These are phyloP conservation scores for Bothrops jararaca DNA, from an alignment of 2,113 vertebrate genomes.

Conservation along the genomic window DNA sequence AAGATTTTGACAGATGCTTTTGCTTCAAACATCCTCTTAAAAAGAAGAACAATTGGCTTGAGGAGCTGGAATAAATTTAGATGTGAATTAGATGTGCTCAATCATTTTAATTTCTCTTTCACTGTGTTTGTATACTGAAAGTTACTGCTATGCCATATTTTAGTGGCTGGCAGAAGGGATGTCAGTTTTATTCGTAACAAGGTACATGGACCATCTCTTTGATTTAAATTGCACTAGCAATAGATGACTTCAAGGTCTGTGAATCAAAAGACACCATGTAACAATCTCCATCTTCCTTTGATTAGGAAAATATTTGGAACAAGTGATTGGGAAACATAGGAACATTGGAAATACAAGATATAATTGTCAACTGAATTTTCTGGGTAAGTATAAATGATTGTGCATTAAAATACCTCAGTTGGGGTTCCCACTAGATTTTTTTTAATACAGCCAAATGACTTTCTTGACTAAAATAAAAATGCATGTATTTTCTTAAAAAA, in stretches of 20 bases:
- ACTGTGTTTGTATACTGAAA: neutral
- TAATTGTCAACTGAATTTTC: neutral
- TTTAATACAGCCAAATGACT: neutral
- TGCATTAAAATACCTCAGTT: neutral
- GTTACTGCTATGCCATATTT: neutral
- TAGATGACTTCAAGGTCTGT: neutral
- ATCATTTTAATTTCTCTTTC: neutral
- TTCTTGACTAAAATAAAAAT: neutral
- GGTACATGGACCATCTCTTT: neutral
- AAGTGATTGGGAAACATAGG: neutral
- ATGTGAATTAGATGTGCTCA: conserved; percentile 16
- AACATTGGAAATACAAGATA: neutral
- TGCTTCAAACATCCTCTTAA: neutral
- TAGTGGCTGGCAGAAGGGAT: neutral
- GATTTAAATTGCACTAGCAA: neutral
- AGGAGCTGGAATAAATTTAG: neutral
- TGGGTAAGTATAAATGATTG: neutral
- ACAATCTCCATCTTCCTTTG: neutral
- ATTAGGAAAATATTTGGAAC: neutral
- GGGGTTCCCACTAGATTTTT: neutral
- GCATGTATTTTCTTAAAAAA: neutral
- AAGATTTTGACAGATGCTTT: neutral
- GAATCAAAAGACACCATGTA: neutral
- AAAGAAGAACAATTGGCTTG: neutral
- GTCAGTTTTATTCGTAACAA: neutral